Base-by-base conservation (phyloP, 2,888 invertebrate genomes). In the Callinectes sapidus region DNA sequence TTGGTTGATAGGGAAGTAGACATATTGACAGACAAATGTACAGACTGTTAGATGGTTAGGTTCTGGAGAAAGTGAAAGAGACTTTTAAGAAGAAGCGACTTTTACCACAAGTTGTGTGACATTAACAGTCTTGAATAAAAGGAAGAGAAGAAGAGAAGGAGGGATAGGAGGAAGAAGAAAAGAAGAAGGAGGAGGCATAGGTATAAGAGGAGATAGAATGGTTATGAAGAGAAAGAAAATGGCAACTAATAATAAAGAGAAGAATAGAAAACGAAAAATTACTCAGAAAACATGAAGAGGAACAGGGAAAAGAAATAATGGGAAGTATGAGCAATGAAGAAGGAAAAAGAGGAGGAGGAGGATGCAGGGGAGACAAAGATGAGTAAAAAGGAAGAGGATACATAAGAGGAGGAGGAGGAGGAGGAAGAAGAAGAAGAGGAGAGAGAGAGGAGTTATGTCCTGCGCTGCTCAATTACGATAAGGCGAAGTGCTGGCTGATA, bases 401-500 rank as follows among this genome's bases (percentile, higher is more conserved):
- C 18, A 23, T 5, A 28, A 14, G 71, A 77, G 28, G 71, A 77
- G 28, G 71, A 28, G 28, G 32, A 28, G 71, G 28, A 71, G n/a
- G 71, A 23, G n/a, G 71, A 71, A 28, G 71, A 77, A 28, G 71
- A 77, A 32, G n/a, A n/a, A n/a, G n/a, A n/a, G n/a, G n/a, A n/a
- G n/a, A n/a, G 71, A 81, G 77, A 39, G 48, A 77, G 89, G 89
- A 89, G 89, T 89, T 89, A 89, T 89, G 89, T 28, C 48, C 61
- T 61, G 39, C 89, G n/a, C 71, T 55, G 42, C n/a, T 61, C 89
- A 89, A 89, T 89, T 89, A 89, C 89, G 89, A 89, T 89, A 89
- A 89, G 89, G 89, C n/a, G 89, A 77, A 89, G 89, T 89, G 89
- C 42, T 48, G 89, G n/a, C 71, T 77, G 89, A 89, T 89, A 89